These are phyloP conservation scores for Hippocampus zosterae DNA, from an alignment of 2,113 vertebrate genomes.

Conservation along the genomic window DNA sequence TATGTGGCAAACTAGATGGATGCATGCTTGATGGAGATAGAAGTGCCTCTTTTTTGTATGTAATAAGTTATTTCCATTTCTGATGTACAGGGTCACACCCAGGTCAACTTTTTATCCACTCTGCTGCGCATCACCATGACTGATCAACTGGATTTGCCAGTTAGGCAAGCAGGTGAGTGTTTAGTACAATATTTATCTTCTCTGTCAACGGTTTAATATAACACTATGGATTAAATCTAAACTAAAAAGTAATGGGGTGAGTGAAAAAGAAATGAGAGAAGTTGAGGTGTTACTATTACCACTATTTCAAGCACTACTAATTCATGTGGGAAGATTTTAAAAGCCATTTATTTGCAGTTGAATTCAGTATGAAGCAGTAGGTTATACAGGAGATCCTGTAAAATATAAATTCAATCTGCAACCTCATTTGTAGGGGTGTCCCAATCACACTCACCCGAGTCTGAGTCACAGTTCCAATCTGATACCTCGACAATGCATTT, in stretches of 20 bases:
- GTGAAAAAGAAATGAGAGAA: background rate
- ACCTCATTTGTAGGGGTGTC: background rate
- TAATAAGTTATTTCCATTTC: background rate
- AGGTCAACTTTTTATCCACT: slow-evolving; percentile 93
- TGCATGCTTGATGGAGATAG: background rate
- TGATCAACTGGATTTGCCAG: slow-evolving; percentile 94
- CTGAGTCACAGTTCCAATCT: too few relatives aligned
- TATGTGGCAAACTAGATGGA: background rate
- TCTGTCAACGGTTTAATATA: background rate
- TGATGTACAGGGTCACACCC: slow-evolving; percentile 81
- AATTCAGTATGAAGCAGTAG: too few relatives aligned
- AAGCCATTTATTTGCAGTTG: background rate
- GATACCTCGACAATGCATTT: too few relatives aligned
- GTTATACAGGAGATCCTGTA: background rate
- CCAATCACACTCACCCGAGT: too few relatives aligned
- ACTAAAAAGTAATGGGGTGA: background rate
- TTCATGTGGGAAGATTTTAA: background rate
- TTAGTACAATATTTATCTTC: background rate
- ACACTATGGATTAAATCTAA: background rate
- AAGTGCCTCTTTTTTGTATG: background rate
- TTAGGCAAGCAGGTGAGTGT: slow-evolving; percentile 92
- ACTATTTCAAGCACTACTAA: background rate
- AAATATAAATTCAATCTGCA: background rate
- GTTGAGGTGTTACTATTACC: background rate
- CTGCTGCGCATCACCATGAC: slow-evolving; percentile 97